phyloP scores from a whole-genome alignment of 2,797 vertebrate species.

The Manis pentadactyla region DNA sequence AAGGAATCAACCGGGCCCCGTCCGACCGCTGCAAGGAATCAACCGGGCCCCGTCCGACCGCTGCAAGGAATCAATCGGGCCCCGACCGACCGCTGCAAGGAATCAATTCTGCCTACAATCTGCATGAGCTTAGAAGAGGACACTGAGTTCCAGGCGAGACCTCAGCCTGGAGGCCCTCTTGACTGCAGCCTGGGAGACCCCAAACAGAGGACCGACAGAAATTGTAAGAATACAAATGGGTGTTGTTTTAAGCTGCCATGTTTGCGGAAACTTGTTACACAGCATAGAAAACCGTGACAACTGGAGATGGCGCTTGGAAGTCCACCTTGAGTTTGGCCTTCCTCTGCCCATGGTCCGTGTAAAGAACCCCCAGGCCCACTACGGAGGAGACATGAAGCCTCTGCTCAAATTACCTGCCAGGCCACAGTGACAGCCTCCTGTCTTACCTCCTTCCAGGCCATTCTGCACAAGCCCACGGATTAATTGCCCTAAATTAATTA shows the following conservation, averaged over 20 bases:
- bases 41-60: fast-evolving
- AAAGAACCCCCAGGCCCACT: not conserved
- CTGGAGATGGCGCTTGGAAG: fast-evolving
- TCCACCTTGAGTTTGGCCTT: not conserved
- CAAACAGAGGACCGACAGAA: not conserved
- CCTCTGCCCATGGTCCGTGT: fast-evolving
- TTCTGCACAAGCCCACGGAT: not conserved
- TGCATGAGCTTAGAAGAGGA: not conserved
- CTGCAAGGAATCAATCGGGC: too few relatives aligned
- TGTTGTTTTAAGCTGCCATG: not conserved
- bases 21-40: fast-evolving
- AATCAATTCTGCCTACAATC: not conserved
- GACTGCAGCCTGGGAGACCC: not conserved
- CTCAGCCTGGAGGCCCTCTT: not conserved
- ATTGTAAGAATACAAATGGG: fast-evolving
- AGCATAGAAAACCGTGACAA: not conserved
- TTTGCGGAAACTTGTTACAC: not conserved
- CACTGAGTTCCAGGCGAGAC: not conserved
- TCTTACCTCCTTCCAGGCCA: not conserved
- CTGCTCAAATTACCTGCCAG: not conserved
- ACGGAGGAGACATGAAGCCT: not conserved
- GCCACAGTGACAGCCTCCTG: not conserved
- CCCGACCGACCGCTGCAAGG: fast-evolving
- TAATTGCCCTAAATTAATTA: not conserved
- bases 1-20: too few relatives aligned